Evolutionary conservation across 2,113 vertebrate species (phyloP), one percentile per base, ranked within the genome.

Genomic region (Nothoprocta perdicaria): DNA sequence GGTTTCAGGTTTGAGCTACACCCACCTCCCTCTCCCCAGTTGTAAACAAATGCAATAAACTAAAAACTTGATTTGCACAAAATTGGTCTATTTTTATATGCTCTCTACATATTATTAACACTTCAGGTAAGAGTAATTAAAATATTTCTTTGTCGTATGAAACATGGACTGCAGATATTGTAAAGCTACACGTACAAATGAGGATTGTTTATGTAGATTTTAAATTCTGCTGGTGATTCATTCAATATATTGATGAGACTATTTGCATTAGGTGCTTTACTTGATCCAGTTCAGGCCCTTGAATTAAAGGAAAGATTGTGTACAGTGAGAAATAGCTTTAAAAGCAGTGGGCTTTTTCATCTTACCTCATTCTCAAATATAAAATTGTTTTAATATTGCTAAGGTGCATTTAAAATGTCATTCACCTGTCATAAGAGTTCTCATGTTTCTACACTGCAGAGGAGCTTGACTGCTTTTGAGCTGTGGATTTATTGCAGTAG

Each of bases 1-100:
- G 80, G 81, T 92, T 96, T 96, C 79, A 94, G 80, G 61, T 86
- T 94, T 94, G 95, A 96, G 89, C 92, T 96, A 41, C 75, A 96
- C 89, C 88, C 93, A 96, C 29, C 29, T 10, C 53, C 53, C 27
- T 7, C 14, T 50, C 53, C 63, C 14, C 31, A 41, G 60, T 48
- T 95, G 83, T 96, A 92, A 96, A 91, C 69, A 94, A 72, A 90
- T 43, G 92, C 97, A 98, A 97, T 98, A 97, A 98, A 98, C 35
- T 86, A 72, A 96, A 90, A 84, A 87, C 40, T 91, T 95, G 94
- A 97, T 94, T 89, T 81, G 83, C 75, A 79, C 63, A 11, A 93
- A 61, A 26, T 62, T 80, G 81, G 10, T 85, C n/a, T 57, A 68
- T 43, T 80, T 92, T 23, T 58, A 60, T 92, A 33, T 95, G 69